phyloP scores from a whole-genome alignment of 1,140 invertebrate species.

The Periplaneta americana region DNA sequence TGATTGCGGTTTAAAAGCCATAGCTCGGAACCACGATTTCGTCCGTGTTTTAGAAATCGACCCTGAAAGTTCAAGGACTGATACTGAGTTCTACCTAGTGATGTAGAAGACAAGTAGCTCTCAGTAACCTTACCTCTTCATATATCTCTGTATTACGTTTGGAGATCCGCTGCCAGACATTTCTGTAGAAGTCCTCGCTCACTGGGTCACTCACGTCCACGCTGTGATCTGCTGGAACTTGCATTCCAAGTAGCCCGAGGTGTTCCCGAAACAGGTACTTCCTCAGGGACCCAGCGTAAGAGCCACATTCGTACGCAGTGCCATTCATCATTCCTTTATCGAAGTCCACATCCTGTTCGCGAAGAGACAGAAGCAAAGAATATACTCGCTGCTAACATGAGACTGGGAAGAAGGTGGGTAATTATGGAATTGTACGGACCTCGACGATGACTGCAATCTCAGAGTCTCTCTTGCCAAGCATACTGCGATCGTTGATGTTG shows the following conservation, averaged over 20 bases:
- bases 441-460: conserved; percentile 86
- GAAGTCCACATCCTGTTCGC: conserved; percentile 72
- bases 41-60: too few species aligned
- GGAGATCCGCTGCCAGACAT: conserved; percentile 74
- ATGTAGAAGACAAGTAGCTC: neutral
- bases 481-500: conserved; percentile 95
- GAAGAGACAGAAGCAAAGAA: neutral
- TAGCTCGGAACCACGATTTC: too few species aligned
- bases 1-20: too few species aligned
- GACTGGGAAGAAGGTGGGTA: neutral
- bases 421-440: conserved; percentile 35
- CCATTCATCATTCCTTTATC: conserved; percentile 76
- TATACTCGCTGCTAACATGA: neutral
- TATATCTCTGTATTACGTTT: conserved; percentile 77
- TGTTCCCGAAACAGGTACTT: conserved; percentile 88
- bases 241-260: conserved; percentile 52
- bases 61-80: too few species aligned
- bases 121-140: conserved; percentile 66
- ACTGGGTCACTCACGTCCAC: conserved; percentile 65
- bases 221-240: conserved; percentile 29
- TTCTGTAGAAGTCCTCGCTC: conserved; percentile 69
- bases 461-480: conserved; percentile 88
- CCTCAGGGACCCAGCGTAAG: conserved; percentile 77
- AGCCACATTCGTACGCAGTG: conserved; percentile 69
- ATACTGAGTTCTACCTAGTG: too few species aligned